These are phyloP conservation scores for Tragelaphus strepsiceros DNA, from an alignment of 2,113 vertebrate species.

Conservation along the genomic window DNA sequence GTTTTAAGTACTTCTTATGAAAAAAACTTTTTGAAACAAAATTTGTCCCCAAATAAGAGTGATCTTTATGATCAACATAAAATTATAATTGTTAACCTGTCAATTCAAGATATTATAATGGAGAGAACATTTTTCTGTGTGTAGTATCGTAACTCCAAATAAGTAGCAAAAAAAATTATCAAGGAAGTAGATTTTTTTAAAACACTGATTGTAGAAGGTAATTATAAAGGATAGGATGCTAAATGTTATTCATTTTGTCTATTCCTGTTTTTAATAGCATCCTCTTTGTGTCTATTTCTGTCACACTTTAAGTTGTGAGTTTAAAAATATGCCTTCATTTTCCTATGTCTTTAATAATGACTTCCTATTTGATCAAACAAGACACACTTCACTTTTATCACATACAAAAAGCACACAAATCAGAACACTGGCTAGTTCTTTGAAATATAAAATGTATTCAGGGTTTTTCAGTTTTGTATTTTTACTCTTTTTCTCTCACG, in stretches of 20 bases:
- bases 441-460: background rate
- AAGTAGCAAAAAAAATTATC: background rate
- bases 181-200: background rate
- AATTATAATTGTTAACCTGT: background rate
- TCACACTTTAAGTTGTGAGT: background rate
- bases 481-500: background rate
- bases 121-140: background rate
- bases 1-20: background rate
- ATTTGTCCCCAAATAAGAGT: background rate
- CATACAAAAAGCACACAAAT: background rate
- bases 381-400: background rate
- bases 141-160: background rate
- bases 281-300: background rate
- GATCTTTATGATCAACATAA: background rate
- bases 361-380: background rate
- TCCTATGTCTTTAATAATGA: background rate
- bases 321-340: conserved; percentile 21
- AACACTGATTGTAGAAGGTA: background rate
- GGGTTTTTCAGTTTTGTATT: conserved; percentile 5
- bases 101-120: background rate
- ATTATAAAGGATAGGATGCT: background rate
- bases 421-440: background rate
- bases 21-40: conserved; percentile 4
- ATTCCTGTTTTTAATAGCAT: background rate
- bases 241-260: background rate